phyloP scores from a whole-genome alignment of 2,888 invertebrate genomes.

The Philereme vetulata region DNA sequence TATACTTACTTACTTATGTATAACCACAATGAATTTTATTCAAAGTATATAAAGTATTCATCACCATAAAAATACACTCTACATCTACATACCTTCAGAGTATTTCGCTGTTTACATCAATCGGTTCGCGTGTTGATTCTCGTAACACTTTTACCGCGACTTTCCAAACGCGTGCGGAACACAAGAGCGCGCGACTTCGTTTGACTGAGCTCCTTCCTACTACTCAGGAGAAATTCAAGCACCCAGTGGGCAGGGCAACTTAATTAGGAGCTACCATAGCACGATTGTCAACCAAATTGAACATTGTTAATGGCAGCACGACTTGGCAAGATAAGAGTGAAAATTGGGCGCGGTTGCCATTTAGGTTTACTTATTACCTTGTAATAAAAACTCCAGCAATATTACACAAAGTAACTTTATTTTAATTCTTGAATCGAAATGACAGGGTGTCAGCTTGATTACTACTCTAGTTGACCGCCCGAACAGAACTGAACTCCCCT shows the following conservation, averaged over 20 bases:
- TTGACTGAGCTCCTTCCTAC: slow-evolving; percentile 1
- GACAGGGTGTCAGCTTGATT: too few species aligned
- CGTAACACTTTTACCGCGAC: slow-evolving; percentile 13
- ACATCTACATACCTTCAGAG: slow-evolving; percentile 20
- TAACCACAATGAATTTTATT: too few species aligned
- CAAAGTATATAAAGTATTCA: too few species aligned
- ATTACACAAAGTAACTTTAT: too few species aligned
- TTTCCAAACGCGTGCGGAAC: slow-evolving; percentile 16
- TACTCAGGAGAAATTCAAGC: slow-evolving; percentile 1
- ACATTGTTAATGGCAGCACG: slow-evolving; percentile 12
- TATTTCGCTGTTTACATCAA: slow-evolving; percentile 20
- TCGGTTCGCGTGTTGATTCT: slow-evolving; percentile 14
- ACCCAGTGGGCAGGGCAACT: slow-evolving; percentile 5
- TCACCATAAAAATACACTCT: neutral
- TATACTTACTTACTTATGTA: too few species aligned
- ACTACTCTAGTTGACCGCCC: too few species aligned
- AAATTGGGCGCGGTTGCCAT: too few species aligned
- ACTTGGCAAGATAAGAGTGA: slow-evolving; percentile 4
- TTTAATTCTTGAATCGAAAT: too few species aligned
- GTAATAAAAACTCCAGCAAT: too few species aligned
- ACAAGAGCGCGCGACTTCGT: slow-evolving; percentile 11
- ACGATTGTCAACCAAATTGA: neutral
- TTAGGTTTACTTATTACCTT: too few species aligned
- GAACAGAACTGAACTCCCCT: too few species aligned
- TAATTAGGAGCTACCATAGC: slow-evolving; percentile 6